These are phyloP conservation scores for Apodemus sylvaticus DNA, from an alignment of 2,113 vertebrate species.

Conservation along the genomic window DNA sequence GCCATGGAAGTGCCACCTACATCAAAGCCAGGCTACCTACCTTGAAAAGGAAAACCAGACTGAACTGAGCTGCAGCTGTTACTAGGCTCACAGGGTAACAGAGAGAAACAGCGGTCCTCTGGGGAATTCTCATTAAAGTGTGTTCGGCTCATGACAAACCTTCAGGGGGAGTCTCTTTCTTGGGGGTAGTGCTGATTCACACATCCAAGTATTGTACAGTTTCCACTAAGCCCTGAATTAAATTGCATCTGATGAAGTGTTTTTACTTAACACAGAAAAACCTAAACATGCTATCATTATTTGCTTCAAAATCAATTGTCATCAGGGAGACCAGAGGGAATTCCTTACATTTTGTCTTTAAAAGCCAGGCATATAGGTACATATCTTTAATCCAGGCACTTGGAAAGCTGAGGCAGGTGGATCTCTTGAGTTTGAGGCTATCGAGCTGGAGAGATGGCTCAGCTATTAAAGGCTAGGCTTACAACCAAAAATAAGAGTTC, in stretches of 20 bases:
- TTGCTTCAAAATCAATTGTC: not conserved
- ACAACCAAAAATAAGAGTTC: not conserved
- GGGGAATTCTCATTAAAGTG: not conserved
- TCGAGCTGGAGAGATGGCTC: no score
- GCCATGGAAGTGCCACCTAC: not conserved
- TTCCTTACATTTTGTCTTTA: not conserved
- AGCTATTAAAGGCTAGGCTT: no score
- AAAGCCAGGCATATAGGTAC: not conserved
- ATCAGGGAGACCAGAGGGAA: not conserved
- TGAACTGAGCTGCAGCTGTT: not conserved
- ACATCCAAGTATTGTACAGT: not conserved
- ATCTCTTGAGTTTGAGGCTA: not conserved
- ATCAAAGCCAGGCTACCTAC: not conserved
- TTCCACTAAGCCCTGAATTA: not conserved
- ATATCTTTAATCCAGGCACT: not conserved
- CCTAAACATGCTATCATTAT: not conserved
- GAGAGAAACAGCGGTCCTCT: not conserved
- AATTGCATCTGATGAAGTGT: not conserved
- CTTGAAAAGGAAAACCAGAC: slow-evolving; percentile 31
- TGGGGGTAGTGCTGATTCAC: not conserved
- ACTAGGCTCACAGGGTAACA: not conserved
- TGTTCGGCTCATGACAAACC: not conserved
- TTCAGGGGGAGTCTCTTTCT: slow-evolving; percentile 14
- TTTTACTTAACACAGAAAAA: not conserved
- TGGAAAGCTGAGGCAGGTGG: not conserved